Percentiles rank a stretch among this genome's conserved stretches.
These are phyloP conservation scores for Coptodon rendalli DNA, from an alignment of 2,113 vertebrate genomes.

Conservation along the genomic window DNA sequence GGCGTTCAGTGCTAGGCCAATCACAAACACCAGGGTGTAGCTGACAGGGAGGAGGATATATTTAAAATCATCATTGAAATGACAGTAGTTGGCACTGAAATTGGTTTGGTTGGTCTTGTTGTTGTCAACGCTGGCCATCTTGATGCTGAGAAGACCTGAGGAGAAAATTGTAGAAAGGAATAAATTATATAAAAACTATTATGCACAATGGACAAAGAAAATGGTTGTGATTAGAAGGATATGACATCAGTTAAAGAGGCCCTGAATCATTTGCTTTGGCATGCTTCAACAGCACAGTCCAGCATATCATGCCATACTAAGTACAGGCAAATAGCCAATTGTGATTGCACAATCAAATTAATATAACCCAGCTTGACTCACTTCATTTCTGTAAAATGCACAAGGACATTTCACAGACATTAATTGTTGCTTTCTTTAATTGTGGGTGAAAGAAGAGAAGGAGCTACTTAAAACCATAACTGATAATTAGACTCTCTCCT, in stretches of 20 bases:
- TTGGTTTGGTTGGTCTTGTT: conserved; percentile 4
- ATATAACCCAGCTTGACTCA: neutral
- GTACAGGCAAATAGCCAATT: neutral
- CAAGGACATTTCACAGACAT: neutral
- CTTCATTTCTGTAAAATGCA: neutral
- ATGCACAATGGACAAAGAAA: neutral
- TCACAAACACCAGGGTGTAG: conserved; percentile 83
- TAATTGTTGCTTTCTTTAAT: neutral
- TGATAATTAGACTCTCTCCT: neutral
- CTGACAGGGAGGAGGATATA: conserved; percentile 88
- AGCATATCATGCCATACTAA: neutral
- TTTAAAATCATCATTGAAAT: conserved; percentile 87
- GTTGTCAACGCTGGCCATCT: conserved; percentile 33
- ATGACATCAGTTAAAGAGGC: neutral
- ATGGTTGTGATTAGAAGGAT: neutral
- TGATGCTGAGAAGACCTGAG: conserved; percentile 16
- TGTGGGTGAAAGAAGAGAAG: neutral
- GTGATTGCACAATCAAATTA: neutral
- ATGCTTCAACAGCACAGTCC: neutral
- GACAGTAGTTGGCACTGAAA: conserved; percentile 59
- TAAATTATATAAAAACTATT: neutral
- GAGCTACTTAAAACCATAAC: neutral
- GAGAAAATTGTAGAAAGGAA: neutral
- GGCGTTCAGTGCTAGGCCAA: conserved; percentile 84
- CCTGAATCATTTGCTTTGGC: neutral